Conservation (phyloP, 2,113 vertebrate species). For the Anolis carolinensis region DNA sequence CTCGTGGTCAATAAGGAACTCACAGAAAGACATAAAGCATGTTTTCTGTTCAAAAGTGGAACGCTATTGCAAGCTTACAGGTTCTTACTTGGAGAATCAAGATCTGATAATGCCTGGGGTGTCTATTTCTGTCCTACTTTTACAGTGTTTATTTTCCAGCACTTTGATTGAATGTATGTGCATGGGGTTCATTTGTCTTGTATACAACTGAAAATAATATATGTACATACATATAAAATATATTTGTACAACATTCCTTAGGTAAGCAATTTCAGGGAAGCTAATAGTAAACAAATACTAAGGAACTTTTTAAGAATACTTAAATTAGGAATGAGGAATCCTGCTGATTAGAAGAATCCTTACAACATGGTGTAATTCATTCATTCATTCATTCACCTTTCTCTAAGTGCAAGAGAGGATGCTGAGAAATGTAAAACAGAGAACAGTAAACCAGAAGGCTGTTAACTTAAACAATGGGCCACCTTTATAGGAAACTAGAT, state of each 20-base stretch:
- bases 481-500: slow-evolving; percentile 12
- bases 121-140: background rate
- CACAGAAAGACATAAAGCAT: too few species aligned
- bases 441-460: background rate
- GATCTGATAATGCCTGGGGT: background rate
- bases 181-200: background rate
- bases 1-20: too few species aligned
- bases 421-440: background rate
- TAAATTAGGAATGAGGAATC: background rate
- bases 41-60: background rate
- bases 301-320: background rate
- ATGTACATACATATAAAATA: too few species aligned
- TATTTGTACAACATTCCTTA: too few species aligned
- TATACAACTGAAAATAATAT: background rate
- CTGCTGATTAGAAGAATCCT: background rate
- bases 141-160: background rate
- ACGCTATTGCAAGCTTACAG: background rate
- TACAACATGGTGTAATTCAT: background rate
- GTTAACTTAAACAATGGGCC: slow-evolving; percentile 27
- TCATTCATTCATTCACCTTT: background rate
- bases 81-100: background rate
- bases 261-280: too few species aligned
- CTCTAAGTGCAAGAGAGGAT: background rate
- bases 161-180: background rate
- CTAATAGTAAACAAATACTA: background rate